Percentiles rank a stretch among this genome's conserved stretches.
These are phyloP conservation scores for Ibycter americanus DNA, from an alignment of 2,797 vertebrate genomes.

Conservation along the genomic window DNA sequence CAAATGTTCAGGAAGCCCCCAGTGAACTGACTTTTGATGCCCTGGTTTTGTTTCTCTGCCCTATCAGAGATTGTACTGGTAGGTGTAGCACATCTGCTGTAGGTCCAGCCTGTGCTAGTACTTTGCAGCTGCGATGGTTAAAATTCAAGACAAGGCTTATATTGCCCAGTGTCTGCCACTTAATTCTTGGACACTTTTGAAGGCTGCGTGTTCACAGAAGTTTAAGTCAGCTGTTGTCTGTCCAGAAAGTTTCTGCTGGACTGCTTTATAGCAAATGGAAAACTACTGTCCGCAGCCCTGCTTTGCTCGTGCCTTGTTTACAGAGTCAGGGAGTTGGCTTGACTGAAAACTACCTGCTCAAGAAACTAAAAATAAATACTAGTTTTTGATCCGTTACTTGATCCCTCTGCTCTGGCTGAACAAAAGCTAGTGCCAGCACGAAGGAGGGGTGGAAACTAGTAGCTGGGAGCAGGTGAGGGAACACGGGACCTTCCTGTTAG, in stretches of 20 bases:
- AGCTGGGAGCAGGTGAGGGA: neutral
- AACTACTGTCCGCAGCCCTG: neutral
- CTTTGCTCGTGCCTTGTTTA: neutral
- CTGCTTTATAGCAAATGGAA: neutral
- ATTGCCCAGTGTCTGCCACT: neutral
- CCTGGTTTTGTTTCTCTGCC: neutral
- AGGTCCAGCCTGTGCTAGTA: neutral
- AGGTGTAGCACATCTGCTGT: too few relatives aligned
- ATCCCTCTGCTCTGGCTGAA: neutral
- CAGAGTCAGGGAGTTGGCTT: neutral
- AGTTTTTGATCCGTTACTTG: neutral
- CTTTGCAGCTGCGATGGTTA: neutral
- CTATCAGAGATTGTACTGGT: neutral
- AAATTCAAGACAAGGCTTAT: neutral
- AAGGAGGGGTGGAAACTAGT: neutral
- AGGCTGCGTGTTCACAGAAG: neutral
- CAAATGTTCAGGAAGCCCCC: neutral
- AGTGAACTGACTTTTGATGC: neutral
- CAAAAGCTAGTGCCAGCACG: neutral
- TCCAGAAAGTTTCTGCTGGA: neutral
- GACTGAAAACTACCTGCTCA: neutral
- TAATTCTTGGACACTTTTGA: neutral
- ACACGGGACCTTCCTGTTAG: neutral
- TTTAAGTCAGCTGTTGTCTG: neutral
- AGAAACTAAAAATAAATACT: neutral